A percentile compares a stretch with the other conserved stretches of the same genome.
These are phyloP conservation scores for Apis florea DNA, from an alignment of 1,140 invertebrate genomes.

Conservation along the genomic window DNA sequence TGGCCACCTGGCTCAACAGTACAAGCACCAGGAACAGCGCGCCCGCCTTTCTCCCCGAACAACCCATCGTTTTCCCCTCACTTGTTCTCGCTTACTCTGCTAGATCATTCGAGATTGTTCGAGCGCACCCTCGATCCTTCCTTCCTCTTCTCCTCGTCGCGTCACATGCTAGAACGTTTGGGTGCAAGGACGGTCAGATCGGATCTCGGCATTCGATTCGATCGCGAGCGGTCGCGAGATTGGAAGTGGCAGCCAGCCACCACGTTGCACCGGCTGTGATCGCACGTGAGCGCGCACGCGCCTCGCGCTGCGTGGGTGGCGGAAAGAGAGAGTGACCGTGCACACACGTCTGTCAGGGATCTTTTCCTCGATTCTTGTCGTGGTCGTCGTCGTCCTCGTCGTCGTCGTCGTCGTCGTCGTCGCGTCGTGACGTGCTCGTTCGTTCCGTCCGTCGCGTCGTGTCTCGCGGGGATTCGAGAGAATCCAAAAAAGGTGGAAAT, in stretches of 20 bases:
- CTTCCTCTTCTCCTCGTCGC: too few species aligned
- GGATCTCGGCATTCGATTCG: constrained; percentile 16
- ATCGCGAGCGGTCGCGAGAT: too few species aligned
- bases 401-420: too few species aligned
- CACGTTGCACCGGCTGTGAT: constrained; percentile 57
- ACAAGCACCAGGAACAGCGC: constrained; percentile 42
- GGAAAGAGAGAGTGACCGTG: constrained; percentile 45
- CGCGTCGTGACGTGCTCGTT: too few species aligned
- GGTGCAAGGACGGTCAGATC: not conserved
- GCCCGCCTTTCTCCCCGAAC: constrained; percentile 5
- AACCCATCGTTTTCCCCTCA: too few species aligned
- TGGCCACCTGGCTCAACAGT: constrained; percentile 58
- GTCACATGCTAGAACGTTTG: too few species aligned
- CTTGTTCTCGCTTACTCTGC: too few species aligned
- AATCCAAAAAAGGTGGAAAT: too few species aligned
- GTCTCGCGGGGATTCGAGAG: too few species aligned
- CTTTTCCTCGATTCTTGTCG: not conserved
- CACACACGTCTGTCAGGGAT: constrained; percentile 2
- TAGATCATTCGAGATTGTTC: constrained; percentile 44
- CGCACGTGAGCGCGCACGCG: constrained; percentile 64
- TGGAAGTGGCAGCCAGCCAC: not conserved
- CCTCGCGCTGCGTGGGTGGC: constrained; percentile 34
- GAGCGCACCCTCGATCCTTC: too few species aligned
- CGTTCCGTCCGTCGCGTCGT: too few species aligned
- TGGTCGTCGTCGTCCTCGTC: not conserved